These are phyloP conservation scores for Myathropa florea DNA, from an alignment of 2,888 invertebrate genomes.

Conservation along the genomic window DNA sequence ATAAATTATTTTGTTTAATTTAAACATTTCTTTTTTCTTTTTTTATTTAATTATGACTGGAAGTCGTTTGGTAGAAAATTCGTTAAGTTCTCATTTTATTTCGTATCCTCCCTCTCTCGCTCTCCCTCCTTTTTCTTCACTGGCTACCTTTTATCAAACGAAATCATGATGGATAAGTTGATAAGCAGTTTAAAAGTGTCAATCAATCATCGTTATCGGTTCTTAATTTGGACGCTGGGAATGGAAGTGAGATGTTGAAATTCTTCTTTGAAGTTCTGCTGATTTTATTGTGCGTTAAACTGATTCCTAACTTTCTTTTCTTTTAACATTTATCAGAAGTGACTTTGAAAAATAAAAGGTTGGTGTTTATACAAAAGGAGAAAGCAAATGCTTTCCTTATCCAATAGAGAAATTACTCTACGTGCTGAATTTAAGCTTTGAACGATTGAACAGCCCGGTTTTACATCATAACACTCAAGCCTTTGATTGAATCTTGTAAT, in stretches of 20 bases:
- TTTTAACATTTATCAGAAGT: no score
- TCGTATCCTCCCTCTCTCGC: constrained; percentile 37
- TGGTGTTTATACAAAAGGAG: no score
- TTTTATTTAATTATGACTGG: constrained; percentile 54
- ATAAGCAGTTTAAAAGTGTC: constrained; percentile 21
- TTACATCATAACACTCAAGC: no score
- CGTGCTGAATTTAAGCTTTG: no score
- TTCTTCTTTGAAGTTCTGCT: background rate
- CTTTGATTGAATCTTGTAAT: no score
- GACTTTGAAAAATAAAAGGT: no score
- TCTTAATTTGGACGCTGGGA: background rate
- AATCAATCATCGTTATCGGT: background rate
- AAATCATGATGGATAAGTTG: constrained; percentile 29
- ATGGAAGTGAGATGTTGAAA: background rate
- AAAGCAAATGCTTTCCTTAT: background rate
- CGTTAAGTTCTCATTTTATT: constrained; percentile 50
- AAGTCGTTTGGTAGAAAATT: constrained; percentile 63
- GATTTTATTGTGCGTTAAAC: no score
- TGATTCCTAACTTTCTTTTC: no score
- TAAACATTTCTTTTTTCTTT: constrained; percentile 9
- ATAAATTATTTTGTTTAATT: constrained; percentile 33
- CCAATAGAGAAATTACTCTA: no score
- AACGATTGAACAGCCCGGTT: no score
- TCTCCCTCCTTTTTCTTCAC: background rate
- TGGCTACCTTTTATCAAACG: constrained; percentile 15